A percentile compares a stretch with the other conserved stretches of the same genome.
Evolutionary conservation across 1,140 invertebrate species (phyloP).

Genomic region (Euborellia annulipes): DNA sequence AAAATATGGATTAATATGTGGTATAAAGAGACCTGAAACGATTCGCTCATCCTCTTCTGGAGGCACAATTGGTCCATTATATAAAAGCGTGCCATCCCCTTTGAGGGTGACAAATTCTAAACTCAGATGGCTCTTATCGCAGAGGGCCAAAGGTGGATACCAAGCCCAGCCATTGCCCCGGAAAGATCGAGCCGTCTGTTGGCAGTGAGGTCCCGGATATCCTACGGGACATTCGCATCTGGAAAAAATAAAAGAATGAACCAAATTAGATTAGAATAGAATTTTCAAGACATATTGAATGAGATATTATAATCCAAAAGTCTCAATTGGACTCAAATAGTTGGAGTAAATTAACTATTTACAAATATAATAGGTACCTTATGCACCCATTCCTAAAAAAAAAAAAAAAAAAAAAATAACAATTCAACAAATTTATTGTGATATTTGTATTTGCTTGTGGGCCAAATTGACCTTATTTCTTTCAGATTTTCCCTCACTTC

Average conservation of each 20-base stretch:
- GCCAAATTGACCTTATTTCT: too few relatives aligned
- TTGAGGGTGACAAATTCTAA: slow-evolving; percentile 50
- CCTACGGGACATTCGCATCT: slow-evolving; percentile 46
- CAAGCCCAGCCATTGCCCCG: slow-evolving; percentile 45
- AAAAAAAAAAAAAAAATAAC: too few relatives aligned
- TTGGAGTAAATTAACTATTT: too few relatives aligned
- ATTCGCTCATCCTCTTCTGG: slow-evolving; percentile 34
- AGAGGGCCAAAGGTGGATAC: slow-evolving; percentile 48
- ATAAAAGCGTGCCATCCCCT: slow-evolving; percentile 46
- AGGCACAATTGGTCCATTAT: slow-evolving; percentile 50
- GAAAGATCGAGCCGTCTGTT: slow-evolving; percentile 49
- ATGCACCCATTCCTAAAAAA: too few relatives aligned
- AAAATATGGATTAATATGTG: too few relatives aligned
- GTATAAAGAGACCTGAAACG: slow-evolving; percentile 25
- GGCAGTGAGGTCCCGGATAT: slow-evolving; percentile 49
- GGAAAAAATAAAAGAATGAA: slow-evolving; percentile 3
- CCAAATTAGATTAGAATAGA: not conserved
- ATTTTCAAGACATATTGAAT: too few relatives aligned
- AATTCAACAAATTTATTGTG: too few relatives aligned
- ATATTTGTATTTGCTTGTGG: too few relatives aligned
- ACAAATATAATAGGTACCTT: too few relatives aligned
- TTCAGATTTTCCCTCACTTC: too few relatives aligned
- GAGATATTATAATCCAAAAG: too few relatives aligned
- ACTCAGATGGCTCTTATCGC: slow-evolving; percentile 46
- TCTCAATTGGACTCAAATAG: too few relatives aligned